A percentile compares a stretch with the other conserved stretches of the same genome.
Evolutionary conservation across 2,113 vertebrate genomes (phyloP).

Genomic region (Phasianus colchicus): DNA sequence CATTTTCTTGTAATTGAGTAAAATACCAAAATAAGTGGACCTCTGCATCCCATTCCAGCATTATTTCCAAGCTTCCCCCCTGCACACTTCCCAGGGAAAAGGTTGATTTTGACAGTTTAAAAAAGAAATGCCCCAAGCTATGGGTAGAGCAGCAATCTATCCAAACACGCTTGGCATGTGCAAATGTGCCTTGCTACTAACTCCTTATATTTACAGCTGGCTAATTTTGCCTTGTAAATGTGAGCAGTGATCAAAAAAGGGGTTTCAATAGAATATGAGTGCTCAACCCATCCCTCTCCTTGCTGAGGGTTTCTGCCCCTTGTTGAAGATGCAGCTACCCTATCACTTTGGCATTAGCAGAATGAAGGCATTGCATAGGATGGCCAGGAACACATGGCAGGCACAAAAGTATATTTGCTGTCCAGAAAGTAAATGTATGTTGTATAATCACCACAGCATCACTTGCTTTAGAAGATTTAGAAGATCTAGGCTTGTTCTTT

Average conservation of each 20-base stretch:
- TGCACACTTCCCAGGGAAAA: background rate
- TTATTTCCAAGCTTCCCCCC: background rate
- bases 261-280: background rate
- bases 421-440: background rate
- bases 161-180: rapidly evolving
- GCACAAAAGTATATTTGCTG: background rate
- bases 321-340: background rate
- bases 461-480: background rate
- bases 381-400: background rate
- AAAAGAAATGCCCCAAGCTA: background rate
- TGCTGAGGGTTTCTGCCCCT: background rate
- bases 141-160: background rate
- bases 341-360: background rate
- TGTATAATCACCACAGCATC: background rate
- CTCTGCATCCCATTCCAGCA: background rate
- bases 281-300: background rate
- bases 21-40: background rate
- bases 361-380: background rate
- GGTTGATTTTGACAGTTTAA: background rate
- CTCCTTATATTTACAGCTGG: background rate
- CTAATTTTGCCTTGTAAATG: background rate
- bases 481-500: background rate
- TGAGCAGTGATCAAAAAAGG: background rate
- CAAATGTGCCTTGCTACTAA: background rate
- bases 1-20: background rate